phyloP scores from a whole-genome alignment of 2,888 invertebrate genomes.

The Sussaba pulchella region DNA sequence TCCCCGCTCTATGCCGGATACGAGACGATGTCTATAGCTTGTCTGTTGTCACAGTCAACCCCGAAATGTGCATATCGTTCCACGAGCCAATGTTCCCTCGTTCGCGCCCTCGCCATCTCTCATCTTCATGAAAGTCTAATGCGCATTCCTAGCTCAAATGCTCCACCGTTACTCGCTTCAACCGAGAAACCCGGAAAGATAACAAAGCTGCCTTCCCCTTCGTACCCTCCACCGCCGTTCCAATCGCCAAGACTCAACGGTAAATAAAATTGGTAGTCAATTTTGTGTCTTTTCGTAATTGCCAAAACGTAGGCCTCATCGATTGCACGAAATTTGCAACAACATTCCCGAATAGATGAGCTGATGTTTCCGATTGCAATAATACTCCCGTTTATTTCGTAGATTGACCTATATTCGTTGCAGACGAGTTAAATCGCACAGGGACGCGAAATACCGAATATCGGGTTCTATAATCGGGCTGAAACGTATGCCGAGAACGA shows the following conservation, averaged over 20 bases:
- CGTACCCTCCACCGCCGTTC: no score
- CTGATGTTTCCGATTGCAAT: neutral
- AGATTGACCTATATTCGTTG: neutral
- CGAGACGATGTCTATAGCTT: constrained; percentile 9
- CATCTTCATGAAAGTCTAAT: constrained; percentile 47
- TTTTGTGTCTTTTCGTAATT: constrained; percentile 28
- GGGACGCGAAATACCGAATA: neutral
- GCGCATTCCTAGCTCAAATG: constrained; percentile 29
- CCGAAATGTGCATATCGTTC: constrained; percentile 39
- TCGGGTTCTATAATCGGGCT: no score
- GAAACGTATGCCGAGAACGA: no score
- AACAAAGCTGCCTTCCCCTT: no score
- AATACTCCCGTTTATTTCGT: neutral
- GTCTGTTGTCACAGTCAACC: constrained; percentile 39
- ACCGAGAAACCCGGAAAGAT: constrained; percentile 15
- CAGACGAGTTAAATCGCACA: neutral
- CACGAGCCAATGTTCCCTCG: constrained; percentile 20
- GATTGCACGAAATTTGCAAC: neutral
- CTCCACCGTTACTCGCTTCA: constrained; percentile 11
- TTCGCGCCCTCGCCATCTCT: constrained; percentile 1
- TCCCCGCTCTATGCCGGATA: no score
- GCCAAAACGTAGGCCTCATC: neutral
- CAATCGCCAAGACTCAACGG: neutral
- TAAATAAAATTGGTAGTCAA: neutral
- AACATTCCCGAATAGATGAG: neutral